phyloP scores from a whole-genome alignment of 2,888 invertebrate genomes.

The Mantis religiosa region DNA sequence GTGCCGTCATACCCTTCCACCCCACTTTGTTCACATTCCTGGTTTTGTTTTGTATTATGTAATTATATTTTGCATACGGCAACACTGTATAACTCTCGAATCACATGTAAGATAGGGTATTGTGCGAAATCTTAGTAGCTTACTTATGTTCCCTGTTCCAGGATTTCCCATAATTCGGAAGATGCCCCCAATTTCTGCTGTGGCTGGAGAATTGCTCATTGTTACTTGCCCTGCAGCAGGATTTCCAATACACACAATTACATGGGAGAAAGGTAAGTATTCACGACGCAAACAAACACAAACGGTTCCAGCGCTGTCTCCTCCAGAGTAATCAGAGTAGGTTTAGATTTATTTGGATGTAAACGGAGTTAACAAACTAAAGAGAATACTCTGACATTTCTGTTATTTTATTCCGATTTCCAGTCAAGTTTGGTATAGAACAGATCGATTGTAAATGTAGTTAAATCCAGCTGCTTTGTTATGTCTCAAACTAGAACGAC shows the following conservation, averaged over 20 bases:
- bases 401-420: background rate
- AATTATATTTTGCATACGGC: background rate
- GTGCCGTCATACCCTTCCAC: too few species aligned
- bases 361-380: background rate
- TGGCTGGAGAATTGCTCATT: slow-evolving; percentile 40
- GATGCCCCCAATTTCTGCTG: slow-evolving; percentile 41
- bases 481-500: too few species aligned
- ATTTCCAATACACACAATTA: slow-evolving; percentile 41
- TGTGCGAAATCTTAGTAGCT: too few species aligned
- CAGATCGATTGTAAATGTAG: background rate
- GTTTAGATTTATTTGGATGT: background rate
- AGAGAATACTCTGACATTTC: background rate
- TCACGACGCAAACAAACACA: background rate
- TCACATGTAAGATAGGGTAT: background rate
- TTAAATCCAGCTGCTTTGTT: too few species aligned
- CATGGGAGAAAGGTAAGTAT: slow-evolving; percentile 48
- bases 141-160: slow-evolving; percentile 24
- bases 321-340: background rate
- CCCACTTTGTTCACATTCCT: too few species aligned
- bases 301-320: background rate
- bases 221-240: slow-evolving; percentile 43
- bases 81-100: background rate
- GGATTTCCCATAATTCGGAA: slow-evolving; percentile 40
- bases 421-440: background rate
- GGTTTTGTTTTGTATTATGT: too few species aligned